phyloP scores from a whole-genome alignment of 2,113 vertebrate species.

The Chiloscyllium plagiosum region DNA sequence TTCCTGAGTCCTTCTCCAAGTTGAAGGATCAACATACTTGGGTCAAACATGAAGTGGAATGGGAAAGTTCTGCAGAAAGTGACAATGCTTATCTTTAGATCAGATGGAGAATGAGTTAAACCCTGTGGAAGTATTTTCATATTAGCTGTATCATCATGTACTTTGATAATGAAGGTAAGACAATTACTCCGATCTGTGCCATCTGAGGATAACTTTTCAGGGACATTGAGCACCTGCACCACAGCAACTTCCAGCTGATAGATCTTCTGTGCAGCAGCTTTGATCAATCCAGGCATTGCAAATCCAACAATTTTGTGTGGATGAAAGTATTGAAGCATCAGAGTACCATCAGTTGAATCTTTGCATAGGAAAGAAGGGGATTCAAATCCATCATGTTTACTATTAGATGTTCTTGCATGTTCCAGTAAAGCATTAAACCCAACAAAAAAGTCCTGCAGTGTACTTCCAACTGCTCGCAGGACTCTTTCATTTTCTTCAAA shows the following conservation, averaged over 20 bases:
- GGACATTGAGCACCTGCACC: slow-evolving; percentile 63
- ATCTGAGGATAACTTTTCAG: slow-evolving; percentile 67
- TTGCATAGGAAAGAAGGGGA: slow-evolving; percentile 96
- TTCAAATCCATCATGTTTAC: slow-evolving; percentile 79
- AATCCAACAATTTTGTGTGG: slow-evolving; percentile 82
- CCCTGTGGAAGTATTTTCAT: slow-evolving; percentile 58
- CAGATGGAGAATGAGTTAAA: slow-evolving; percentile 73
- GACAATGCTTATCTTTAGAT: slow-evolving; percentile 84
- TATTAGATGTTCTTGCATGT: slow-evolving; percentile 90
- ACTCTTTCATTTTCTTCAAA: slow-evolving; percentile 94
- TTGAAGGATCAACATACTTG: slow-evolving; percentile 82
- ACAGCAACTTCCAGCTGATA: slow-evolving; percentile 81
- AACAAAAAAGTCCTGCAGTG: slow-evolving; percentile 95
- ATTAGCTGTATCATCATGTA: slow-evolving; percentile 56
- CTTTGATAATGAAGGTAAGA: slow-evolving; percentile 79
- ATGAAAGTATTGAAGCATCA: slow-evolving; percentile 87
- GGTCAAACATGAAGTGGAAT: slow-evolving; percentile 89
- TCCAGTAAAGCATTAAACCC: slow-evolving; percentile 94
- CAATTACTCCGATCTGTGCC: slow-evolving; percentile 61
- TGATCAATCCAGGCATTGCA: slow-evolving; percentile 88
- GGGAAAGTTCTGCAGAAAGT: slow-evolving; percentile 95
- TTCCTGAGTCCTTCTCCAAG: slow-evolving; percentile 87
- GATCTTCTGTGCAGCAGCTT: slow-evolving; percentile 83
- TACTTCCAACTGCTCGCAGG: slow-evolving; percentile 85
- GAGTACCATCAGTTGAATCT: slow-evolving; percentile 69